A percentile compares a stretch with the other conserved stretches of the same genome.
Conservation (phyloP, 2,797 vertebrate genomes). For the Melanotaenia maccullochi region DNA sequence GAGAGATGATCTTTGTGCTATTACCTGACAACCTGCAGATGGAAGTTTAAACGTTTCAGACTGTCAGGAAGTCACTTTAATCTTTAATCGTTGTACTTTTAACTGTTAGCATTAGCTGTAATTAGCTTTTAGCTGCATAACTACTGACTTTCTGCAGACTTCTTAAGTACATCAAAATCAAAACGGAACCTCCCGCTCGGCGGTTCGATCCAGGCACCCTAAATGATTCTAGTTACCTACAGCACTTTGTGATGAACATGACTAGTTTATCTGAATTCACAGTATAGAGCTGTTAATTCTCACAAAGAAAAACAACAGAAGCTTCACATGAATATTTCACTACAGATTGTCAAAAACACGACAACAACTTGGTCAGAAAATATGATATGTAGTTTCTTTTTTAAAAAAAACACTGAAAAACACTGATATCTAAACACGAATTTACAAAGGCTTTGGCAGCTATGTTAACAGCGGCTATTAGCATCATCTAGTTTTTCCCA, state of each 20-base stretch:
- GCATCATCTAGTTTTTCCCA: not conserved
- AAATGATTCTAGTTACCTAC: constrained; percentile 39
- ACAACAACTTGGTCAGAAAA: constrained; percentile 16
- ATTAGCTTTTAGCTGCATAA: constrained; percentile 26
- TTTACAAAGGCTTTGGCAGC: constrained; percentile 44
- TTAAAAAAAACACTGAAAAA: not conserved
- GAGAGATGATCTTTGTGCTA: constrained; percentile 13
- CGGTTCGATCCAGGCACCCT: not conserved
- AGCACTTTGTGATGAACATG: constrained; percentile 19
- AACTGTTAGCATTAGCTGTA: constrained; percentile 4
- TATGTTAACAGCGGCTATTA: constrained; percentile 14
- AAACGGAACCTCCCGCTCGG: not conserved
- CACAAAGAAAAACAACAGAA: constrained; percentile 4
- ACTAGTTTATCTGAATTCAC: constrained; percentile 45
- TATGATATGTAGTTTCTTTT: constrained; percentile 9
- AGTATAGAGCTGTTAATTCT: constrained; percentile 46
- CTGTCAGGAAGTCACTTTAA: constrained; percentile 23
- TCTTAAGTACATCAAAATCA: constrained; percentile 11
- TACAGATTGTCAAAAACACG: constrained; percentile 42
- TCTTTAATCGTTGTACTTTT: constrained; percentile 1
- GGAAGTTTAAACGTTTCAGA: constrained; percentile 18
- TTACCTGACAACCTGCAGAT: constrained; percentile 17
- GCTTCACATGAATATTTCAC: constrained; percentile 14
- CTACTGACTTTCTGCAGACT: constrained; percentile 34
- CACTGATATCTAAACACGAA: constrained; percentile 15